These are phyloP conservation scores for Helicoverpa zea DNA, from an alignment of 1,140 invertebrate species.

Conservation along the genomic window DNA sequence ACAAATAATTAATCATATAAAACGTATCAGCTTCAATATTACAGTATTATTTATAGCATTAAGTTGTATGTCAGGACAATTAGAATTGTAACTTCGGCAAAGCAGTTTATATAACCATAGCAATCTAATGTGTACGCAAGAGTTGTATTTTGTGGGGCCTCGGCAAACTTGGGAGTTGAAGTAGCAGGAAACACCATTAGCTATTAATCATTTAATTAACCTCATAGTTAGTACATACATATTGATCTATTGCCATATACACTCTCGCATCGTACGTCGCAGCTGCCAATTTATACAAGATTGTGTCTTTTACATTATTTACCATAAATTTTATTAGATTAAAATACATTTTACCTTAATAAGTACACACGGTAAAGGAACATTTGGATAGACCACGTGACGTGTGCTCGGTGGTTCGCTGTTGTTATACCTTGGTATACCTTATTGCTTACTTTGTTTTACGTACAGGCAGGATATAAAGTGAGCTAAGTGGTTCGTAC, in stretches of 20 bases:
- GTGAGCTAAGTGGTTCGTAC: background rate
- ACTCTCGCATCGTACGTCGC: slow-evolving; percentile 1
- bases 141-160: slow-evolving; percentile 17
- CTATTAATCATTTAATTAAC: slow-evolving; percentile 43
- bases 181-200: slow-evolving; percentile 24
- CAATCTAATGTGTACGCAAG: slow-evolving; percentile 15
- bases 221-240: slow-evolving; percentile 42
- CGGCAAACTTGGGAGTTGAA: slow-evolving; percentile 1
- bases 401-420: slow-evolving; percentile 10
- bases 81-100: slow-evolving; percentile 32
- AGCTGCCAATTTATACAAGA: slow-evolving; percentile 36
- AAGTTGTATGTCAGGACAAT: slow-evolving; percentile 14
- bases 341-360: slow-evolving; percentile 43
- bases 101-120: slow-evolving; percentile 17
- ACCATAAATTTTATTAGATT: slow-evolving; percentile 41
- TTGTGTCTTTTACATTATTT: slow-evolving; percentile 46
- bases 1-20: background rate
- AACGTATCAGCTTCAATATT: background rate
- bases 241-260: slow-evolving; percentile 25
- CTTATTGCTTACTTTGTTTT: background rate
- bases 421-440: background rate
- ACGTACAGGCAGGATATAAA: background rate
- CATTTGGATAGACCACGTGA: slow-evolving; percentile 34
- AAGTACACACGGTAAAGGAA: slow-evolving; percentile 42
- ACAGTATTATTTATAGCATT: slow-evolving; percentile 16